Evolutionary conservation across 2,113 vertebrate species (phyloP), one percentile per base, ranked within the genome.

Genomic region (Halcyon senegalensis): DNA sequence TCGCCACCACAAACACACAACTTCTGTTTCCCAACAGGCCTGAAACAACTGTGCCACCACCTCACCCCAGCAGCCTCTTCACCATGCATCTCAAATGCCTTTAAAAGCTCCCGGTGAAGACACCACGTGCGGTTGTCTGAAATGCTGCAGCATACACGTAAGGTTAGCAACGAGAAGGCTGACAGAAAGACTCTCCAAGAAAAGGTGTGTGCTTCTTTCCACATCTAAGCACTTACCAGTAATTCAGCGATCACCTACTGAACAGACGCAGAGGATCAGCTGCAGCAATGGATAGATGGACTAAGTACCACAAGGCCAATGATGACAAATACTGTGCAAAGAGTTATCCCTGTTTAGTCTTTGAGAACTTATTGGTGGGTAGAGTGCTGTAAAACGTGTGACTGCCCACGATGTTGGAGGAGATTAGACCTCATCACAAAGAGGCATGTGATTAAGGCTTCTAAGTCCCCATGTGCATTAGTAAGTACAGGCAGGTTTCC

Each of bases 1-100:
- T 46, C 6, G 25, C 30, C 3, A 1, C 10, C 51, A 43, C 30
- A 79, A 88, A 21, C 25, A 67, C 0, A 0, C 14, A 41, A 31
- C 14, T 67, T 43, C 56, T 59, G 13, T 64, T 51, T 66, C 25
- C 30, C 66, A 67, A 5, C 1, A 1, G 25, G 7, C 30, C 43
- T 55, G 21, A 23, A 89, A 44, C 5, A 64, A 19, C 6, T 41
- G 20, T 41, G 39, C 14, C 39, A 12, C 13, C 10, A 31, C 55
- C 51, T 73, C 2, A 1, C 21, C 37, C 5, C 89, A 53, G 7
- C 43, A 66, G 23, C 13, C 33, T 27, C 53, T 62, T 35, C 35
- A 75, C 48, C 31, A 17, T 4, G 5, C 41, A 20, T 39, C 35
- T 24, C 17, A 89, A 55, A 12, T 33, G 48, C 20, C 21, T 89